phyloP scores from a whole-genome alignment of 53 echinoderm and acorn worm species.

The Temnopleurus reevesii region DNA sequence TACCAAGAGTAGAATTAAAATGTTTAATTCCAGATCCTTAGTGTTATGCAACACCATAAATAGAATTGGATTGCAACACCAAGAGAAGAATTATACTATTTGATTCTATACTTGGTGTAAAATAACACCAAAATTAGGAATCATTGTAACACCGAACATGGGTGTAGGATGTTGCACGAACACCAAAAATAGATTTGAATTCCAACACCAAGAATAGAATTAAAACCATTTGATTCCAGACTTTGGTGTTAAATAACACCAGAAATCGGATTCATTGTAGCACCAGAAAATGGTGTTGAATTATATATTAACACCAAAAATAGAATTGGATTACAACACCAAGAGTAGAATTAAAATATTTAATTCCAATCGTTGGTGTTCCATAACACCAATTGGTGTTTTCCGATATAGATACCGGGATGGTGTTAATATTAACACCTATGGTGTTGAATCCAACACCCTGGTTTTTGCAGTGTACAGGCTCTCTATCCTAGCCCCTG shows the following conservation, averaged over 20 bases:
- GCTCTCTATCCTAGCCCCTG: too few relatives aligned
- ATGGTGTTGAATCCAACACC: conserved; percentile 57
- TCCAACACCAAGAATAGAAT: neutral
- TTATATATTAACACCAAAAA: neutral
- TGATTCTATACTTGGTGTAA: neutral
- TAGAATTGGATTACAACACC: conserved; percentile 19
- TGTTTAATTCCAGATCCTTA: conserved; percentile 12
- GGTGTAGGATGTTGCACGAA: neutral
- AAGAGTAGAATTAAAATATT: conserved; percentile 2
- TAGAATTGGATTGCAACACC: neutral
- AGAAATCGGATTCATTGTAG: neutral
- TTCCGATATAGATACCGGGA: conserved; percentile 52
- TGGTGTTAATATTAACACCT: conserved; percentile 28
- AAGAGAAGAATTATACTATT: neutral
- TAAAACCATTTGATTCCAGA: too few relatives aligned
- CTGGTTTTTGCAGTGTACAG: conserved; percentile 55
- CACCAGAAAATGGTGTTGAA: neutral
- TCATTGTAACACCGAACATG: neutral
- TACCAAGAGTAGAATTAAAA: conserved; percentile 19
- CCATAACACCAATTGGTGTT: conserved; percentile 50
- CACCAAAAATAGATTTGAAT: neutral
- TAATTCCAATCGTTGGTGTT: conserved; percentile 41
- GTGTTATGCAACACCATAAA: neutral
- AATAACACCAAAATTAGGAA: neutral
- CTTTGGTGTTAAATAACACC: neutral